Evolutionary conservation across 2,113 vertebrate species (phyloP), one percentile per base, ranked within the genome.

Genomic region (Sprattus sprattus): DNA sequence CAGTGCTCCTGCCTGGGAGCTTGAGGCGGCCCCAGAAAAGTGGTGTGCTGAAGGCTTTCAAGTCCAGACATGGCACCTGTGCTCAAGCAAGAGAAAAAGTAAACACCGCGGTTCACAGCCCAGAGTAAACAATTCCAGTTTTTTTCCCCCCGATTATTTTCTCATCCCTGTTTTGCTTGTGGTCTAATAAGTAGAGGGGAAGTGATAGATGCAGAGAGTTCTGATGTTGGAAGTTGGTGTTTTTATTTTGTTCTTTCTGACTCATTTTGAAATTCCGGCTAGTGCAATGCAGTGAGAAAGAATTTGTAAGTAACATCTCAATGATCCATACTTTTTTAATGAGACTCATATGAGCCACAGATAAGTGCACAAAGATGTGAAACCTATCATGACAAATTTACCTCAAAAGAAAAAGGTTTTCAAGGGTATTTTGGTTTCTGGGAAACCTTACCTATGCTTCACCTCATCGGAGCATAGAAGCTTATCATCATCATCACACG

Each of bases 81-180:
- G 71, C 60, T 83, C 88, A 71, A 90, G 90, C 89, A 93, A 82
- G 91, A 86, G 92, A 83, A 86, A 93, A 85, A 92, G 91, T 93
- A 92, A 93, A 93, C 92, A 94, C 82, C 81, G n/a, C 82, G 92
- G 92, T 89, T 92, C 88, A 91, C 91, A 89, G 90, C 83, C 86
- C 85, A 87, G 85, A 84, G 88, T 93, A 91, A 89, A 86, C 89
- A 87, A 71, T 10, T 71, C 25, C 9, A 32, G 64, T 1, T 0
- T 71, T 32, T 28, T 28, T 71, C 13, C 25, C 10, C 2, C n/a
- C 54, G 39, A 39, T 71, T 32, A 3, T 71, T 71, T 71, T 32
- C 64, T 32, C 11, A 71, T 3, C 25, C 25, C 4, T 71, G 10
- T 32, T 32, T 13, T 32, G 64, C n/a, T 15, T 28, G 64, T 32